Evolutionary conservation across 2,797 vertebrate species (phyloP), one percentile per base, ranked within the genome.

Genomic region (Spheniscus humboldti): DNA sequence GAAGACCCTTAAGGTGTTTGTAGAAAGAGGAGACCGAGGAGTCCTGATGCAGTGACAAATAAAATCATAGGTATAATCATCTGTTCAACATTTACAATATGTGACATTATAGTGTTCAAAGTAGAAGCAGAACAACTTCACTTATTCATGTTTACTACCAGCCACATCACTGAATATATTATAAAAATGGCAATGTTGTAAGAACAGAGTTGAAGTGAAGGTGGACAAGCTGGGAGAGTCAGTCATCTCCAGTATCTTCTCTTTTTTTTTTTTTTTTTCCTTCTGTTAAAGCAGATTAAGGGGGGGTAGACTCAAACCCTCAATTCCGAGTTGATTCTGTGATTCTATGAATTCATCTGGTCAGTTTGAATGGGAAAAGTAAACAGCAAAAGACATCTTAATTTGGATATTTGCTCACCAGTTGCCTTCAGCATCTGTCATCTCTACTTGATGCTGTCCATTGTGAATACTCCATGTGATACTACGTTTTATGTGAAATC

Each of bases 21-120:
- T 3, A 59, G 56, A 66, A 47, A 59, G 39, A 82, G 37, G 41
- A 82, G 57, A 24, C 50, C 1, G 1, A 72, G 24, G 39, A 53
- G 37, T 47, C 47, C 37, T 17, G 50, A 35, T n/a, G 52, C 72
- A 37, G 41, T 11, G 56, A 25, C 66, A 59, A 31, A 31, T n/a
- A 47, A 59, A 60, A 24, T 4, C 52, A 15, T 8, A 87, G 89
- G 80, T 52, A 43, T 10, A 48, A 39, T 41, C 66, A n/a, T n/a
- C 53, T 23, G 25, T 15, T 31, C 52, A 14, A 7, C 35, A 43
- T 13, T 28, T 7, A 41, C 9, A 19, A 1, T 4, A 8, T 8
- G 56, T 27, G 64, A 37, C 72, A 33, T 7, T 5, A 0, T 0
- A 31, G 69, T 1, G 33, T 0, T n/a, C 57, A 31, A 66, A 43